Evolutionary conservation across 2,888 invertebrate genomes (phyloP).

Genomic region (Carpatolechia fugitivella): DNA sequence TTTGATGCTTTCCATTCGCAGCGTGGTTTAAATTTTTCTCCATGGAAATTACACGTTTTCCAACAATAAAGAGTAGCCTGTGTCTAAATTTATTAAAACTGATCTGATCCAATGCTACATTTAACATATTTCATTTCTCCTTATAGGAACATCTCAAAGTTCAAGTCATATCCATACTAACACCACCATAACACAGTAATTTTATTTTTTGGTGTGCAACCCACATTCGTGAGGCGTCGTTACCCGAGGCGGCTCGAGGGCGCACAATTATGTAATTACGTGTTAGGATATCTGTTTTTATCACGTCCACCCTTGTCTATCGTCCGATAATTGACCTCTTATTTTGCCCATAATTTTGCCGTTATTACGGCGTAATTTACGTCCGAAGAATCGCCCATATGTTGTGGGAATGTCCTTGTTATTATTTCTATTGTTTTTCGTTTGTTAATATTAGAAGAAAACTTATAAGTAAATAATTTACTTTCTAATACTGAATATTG

Average conservation of each 20-base stretch:
- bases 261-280: slow-evolving; percentile 78
- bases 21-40: too few species aligned
- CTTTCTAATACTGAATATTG: too few species aligned
- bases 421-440: neutral
- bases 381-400: slow-evolving; percentile 39
- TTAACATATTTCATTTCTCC: too few species aligned
- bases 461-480: too few species aligned
- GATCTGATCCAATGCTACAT: too few species aligned
- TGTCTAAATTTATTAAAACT: too few species aligned
- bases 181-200: slow-evolving; percentile 33
- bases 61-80: too few species aligned
- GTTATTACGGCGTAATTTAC: slow-evolving; percentile 38
- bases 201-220: slow-evolving; percentile 64
- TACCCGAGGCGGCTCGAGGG: slow-evolving; percentile 62
- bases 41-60: too few species aligned
- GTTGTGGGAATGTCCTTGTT: slow-evolving; percentile 21
- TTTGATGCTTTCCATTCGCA: too few species aligned
- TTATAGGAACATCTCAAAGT: too few species aligned
- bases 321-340: slow-evolving; percentile 72
- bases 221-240: slow-evolving; percentile 74
- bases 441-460: neutral
- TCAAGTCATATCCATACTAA: slow-evolving; percentile 24
- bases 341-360: slow-evolving; percentile 67
- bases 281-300: slow-evolving; percentile 79
- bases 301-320: slow-evolving; percentile 79